phyloP scores from a whole-genome alignment of 2,888 invertebrate species.

The Sicus ferrugineus region DNA sequence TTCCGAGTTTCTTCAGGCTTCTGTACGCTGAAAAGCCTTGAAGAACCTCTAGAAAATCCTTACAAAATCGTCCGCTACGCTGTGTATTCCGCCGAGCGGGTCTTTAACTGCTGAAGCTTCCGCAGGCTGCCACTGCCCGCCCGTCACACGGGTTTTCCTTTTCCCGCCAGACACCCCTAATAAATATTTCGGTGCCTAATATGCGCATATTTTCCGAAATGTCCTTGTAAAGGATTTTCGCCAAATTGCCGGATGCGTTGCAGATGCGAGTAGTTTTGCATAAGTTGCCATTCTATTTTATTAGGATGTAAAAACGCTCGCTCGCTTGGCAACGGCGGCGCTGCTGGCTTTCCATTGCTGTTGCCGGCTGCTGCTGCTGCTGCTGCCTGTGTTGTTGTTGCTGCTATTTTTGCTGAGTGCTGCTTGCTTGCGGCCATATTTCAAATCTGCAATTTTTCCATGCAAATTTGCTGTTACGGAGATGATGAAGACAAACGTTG shows the following conservation, averaged over 20 bases:
- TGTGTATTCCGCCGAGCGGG: too few species aligned
- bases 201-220: neutral
- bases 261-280: slow-evolving; percentile 17
- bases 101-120: too few species aligned
- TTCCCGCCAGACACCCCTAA: neutral
- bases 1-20: too few species aligned
- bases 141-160: too few species aligned
- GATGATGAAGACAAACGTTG: slow-evolving; percentile 20
- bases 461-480: slow-evolving; percentile 54
- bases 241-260: slow-evolving; percentile 8
- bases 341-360: neutral
- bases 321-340: slow-evolving; percentile 6
- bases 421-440: slow-evolving; percentile 50
- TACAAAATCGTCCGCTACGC: too few species aligned
- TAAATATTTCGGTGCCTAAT: neutral
- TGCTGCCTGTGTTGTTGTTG: neutral
- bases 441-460: slow-evolving; percentile 61
- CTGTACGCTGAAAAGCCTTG: too few species aligned
- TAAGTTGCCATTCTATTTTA: slow-evolving; percentile 13
- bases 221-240: neutral
- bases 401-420: slow-evolving; percentile 6
- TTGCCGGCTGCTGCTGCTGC: neutral
- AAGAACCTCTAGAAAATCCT: too few species aligned
- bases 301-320: neutral
- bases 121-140: too few species aligned